Evolutionary conservation across 2,888 invertebrate species (phyloP).

Genomic region (Alloscopus bannaensis): DNA sequence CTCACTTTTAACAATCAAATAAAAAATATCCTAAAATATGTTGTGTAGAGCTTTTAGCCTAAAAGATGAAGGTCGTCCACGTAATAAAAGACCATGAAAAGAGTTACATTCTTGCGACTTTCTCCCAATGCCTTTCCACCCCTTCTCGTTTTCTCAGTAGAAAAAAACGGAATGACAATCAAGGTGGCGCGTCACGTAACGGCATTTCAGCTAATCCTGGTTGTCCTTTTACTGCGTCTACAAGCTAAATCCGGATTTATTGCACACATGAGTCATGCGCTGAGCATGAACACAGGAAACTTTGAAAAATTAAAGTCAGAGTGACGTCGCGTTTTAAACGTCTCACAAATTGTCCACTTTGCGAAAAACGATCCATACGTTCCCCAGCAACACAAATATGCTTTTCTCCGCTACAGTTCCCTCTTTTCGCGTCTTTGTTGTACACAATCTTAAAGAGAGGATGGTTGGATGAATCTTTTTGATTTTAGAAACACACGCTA

Average conservation of each 20-base stretch:
- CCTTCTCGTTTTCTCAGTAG: background rate
- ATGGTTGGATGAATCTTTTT: no score
- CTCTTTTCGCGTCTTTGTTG: no score
- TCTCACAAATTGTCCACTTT: no score
- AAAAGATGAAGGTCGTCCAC: no score
- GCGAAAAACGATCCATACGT: no score
- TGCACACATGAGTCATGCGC: conserved; percentile 34
- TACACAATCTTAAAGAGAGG: no score
- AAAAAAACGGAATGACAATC: conserved; percentile 23
- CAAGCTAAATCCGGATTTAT: conserved; percentile 48
- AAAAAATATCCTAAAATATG: background rate
- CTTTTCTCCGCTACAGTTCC: no score
- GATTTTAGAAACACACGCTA: no score
- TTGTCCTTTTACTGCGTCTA: conserved; percentile 1
- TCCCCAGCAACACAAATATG: no score
- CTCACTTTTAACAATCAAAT: conserved; percentile 1
- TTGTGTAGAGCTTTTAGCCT: background rate
- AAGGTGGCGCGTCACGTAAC: conserved; percentile 42
- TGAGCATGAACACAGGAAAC: background rate
- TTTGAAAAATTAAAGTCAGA: background rate
- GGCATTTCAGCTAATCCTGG: conserved; percentile 31
- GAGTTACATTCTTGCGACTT: conserved; percentile 34
- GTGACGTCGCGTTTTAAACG: no score
- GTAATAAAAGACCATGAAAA: no score
- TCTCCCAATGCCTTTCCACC: conserved; percentile 5